Evolutionary conservation across 2,888 invertebrate species (phyloP).

Genomic region (Eremobia ochroleuca): DNA sequence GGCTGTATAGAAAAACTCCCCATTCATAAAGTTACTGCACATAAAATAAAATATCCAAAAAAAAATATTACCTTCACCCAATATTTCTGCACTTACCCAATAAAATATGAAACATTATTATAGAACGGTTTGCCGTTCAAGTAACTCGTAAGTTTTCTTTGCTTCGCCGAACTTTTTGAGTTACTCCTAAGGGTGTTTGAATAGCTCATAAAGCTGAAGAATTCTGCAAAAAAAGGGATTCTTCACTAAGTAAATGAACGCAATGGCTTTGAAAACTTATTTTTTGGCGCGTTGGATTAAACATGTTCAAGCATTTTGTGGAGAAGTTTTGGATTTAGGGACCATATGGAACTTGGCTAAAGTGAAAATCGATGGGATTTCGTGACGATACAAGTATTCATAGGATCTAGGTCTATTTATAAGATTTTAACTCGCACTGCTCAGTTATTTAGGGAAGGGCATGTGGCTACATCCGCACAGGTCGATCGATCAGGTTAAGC

Average conservation of each 20-base stretch:
- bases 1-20: background rate
- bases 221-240: slow-evolving; percentile 62
- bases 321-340: slow-evolving; percentile 27
- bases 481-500: too few relatives aligned
- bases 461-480: too few relatives aligned
- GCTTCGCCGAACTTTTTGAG: slow-evolving; percentile 66
- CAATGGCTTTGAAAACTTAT: slow-evolving; percentile 65
- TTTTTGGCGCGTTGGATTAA: slow-evolving; percentile 48
- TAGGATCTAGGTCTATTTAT: background rate
- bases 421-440: background rate
- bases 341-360: background rate
- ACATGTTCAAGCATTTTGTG: slow-evolving; percentile 27
- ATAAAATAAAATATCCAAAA: slow-evolving; percentile 52
- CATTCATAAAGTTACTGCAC: slow-evolving; percentile 39
- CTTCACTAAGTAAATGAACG: slow-evolving; percentile 66
- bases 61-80: slow-evolving; percentile 31
- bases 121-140: slow-evolving; percentile 57
- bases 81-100: slow-evolving; percentile 64
- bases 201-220: slow-evolving; percentile 64
- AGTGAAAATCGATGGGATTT: slow-evolving; percentile 29
- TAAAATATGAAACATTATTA: slow-evolving; percentile 68
- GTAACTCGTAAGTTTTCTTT: slow-evolving; percentile 66
- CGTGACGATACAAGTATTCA: slow-evolving; percentile 16
- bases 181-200: slow-evolving; percentile 63
- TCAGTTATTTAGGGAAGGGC: background rate